These are phyloP conservation scores for Diarsia mendica DNA, from an alignment of 2,888 invertebrate genomes.

Conservation along the genomic window DNA sequence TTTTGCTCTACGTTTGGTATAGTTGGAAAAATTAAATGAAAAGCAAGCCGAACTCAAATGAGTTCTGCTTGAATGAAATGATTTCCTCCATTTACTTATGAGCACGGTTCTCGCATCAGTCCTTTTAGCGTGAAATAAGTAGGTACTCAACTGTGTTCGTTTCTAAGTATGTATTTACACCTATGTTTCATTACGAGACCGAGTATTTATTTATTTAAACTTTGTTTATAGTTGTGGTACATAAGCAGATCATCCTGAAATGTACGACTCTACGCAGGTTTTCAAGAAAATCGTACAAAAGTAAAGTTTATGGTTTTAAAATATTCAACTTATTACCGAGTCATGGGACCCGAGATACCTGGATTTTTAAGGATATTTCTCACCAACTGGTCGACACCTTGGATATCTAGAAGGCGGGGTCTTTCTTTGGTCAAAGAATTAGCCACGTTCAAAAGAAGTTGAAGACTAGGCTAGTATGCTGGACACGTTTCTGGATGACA, in stretches of 20 bases:
- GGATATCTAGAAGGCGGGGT: too few relatives aligned
- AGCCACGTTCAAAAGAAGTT: too few relatives aligned
- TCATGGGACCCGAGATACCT: too few relatives aligned
- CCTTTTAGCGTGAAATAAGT: not conserved
- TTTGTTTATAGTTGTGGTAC: not conserved
- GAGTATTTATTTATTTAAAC: not conserved
- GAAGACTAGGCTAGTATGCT: too few relatives aligned
- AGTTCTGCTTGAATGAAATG: not conserved
- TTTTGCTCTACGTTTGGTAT: not conserved
- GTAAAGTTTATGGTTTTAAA: too few relatives aligned
- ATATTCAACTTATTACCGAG: too few relatives aligned
- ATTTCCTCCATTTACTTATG: not conserved
- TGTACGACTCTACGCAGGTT: not conserved
- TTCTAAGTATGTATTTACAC: not conserved
- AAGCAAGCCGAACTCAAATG: not conserved
- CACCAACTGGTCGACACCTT: too few relatives aligned
- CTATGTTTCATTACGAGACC: not conserved
- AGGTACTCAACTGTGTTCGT: not conserved
- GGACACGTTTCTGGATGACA: too few relatives aligned
- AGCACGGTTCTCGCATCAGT: not conserved
- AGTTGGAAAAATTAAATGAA: not conserved
- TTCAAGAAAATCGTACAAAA: not conserved
- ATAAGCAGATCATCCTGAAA: not conserved
- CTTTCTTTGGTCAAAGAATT: too few relatives aligned
- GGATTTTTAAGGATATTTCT: too few relatives aligned